Percentiles rank a stretch among this genome's conserved stretches.
Conservation (phyloP, 2,113 vertebrate species). For the Microtus ochrogaster region DNA sequence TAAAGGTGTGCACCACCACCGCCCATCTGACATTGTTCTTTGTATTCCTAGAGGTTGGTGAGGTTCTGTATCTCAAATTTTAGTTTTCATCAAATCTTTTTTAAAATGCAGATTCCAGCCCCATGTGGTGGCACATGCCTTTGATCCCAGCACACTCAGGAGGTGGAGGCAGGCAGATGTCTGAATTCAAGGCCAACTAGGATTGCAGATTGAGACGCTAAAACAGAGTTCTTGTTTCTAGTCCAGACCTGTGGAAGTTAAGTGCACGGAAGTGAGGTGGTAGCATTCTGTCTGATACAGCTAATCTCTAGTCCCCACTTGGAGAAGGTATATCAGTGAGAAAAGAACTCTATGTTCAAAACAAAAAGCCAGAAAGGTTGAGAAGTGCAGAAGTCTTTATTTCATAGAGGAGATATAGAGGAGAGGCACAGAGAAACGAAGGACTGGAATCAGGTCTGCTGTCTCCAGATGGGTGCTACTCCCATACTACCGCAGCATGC, state of each 20-base stretch:
- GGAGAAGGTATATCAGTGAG: neutral
- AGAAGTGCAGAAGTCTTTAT: neutral
- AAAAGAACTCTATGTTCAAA: neutral
- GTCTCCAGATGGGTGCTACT: neutral
- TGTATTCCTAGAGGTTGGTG: neutral
- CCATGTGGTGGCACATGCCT: neutral
- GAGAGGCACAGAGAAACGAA: neutral
- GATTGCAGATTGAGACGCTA: neutral
- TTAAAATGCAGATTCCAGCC: neutral
- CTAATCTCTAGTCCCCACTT: neutral
- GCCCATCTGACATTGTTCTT: neutral
- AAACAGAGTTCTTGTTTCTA: neutral
- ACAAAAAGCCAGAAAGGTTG: neutral
- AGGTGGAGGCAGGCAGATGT: neutral
- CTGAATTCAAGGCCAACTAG: neutral
- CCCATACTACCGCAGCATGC: neutral
- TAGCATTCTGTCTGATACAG: neutral
- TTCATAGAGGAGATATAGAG: constrained; percentile 7
- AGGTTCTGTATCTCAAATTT: constrained; percentile 6
- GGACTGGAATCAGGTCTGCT: neutral
- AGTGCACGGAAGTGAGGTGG: neutral
- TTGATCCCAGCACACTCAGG: neutral
- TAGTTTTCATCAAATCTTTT: neutral
- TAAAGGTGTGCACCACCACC: neutral
- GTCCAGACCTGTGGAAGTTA: neutral